These are phyloP conservation scores for Catharus bicknelli DNA, from an alignment of 2,113 vertebrate genomes.

Conservation along the genomic window DNA sequence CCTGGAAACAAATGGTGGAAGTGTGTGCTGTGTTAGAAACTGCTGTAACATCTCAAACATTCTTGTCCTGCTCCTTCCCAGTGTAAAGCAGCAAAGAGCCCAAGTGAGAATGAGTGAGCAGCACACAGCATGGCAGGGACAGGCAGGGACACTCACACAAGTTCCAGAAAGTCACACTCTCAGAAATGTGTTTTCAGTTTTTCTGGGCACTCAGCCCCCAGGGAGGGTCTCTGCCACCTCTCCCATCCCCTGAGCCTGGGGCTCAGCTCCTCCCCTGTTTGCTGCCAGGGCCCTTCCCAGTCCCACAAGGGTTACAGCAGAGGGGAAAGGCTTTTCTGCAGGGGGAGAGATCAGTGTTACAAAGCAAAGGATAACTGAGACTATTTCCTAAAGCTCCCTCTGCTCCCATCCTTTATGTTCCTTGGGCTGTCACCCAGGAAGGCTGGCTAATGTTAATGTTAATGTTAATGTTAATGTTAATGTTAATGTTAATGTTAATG, in stretches of 20 bases:
- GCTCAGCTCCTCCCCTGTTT: neutral
- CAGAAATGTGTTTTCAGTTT: neutral
- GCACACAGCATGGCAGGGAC: neutral
- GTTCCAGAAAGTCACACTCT: fast-evolving
- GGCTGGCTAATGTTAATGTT: neutral
- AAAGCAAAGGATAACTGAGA: neutral
- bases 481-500: too few relatives aligned
- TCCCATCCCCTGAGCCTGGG: neutral
- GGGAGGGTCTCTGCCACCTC: neutral
- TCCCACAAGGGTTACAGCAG: neutral
- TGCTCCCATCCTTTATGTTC: neutral
- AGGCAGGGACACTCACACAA: neutral
- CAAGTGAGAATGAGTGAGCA: neutral
- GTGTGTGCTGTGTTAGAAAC: neutral
- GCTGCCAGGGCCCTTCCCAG: neutral
- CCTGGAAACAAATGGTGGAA: neutral
- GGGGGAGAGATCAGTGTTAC: neutral
- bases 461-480: too few relatives aligned
- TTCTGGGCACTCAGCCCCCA: neutral
- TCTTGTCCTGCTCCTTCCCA: neutral
- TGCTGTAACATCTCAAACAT: neutral
- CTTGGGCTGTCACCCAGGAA: neutral
- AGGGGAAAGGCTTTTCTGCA: neutral
- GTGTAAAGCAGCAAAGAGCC: neutral
- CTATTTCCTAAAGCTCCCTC: neutral